Evolutionary conservation across 2,113 vertebrate species (phyloP).

Genomic region (Coturnix japonica): DNA sequence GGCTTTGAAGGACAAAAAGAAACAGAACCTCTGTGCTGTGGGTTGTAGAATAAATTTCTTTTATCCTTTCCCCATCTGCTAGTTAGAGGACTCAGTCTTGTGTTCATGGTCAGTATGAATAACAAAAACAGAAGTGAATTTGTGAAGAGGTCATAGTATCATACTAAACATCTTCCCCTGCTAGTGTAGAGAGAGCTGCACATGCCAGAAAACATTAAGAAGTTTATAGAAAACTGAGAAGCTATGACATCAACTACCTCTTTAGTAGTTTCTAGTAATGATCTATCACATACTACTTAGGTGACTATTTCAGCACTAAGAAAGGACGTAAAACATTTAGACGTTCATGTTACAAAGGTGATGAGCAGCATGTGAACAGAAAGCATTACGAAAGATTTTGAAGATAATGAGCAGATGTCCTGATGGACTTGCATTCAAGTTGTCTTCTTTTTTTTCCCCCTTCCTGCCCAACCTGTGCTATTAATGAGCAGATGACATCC

Average conservation of each 20-base stretch:
- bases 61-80: not conserved
- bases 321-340: not conserved
- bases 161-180: not conserved
- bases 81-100: not conserved
- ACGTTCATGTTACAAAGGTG: not conserved
- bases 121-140: not conserved
- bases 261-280: not conserved
- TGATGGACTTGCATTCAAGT: not conserved
- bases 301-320: not conserved
- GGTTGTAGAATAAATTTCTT: not conserved
- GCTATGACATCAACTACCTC: not conserved
- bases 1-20: not conserved
- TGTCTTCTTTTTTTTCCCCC: not conserved
- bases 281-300: not conserved
- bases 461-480: not conserved
- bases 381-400: not conserved
- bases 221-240: not conserved
- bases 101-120: not conserved
- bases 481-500: slow-evolving; percentile 84
- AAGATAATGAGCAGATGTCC: not conserved
- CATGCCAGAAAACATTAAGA: not conserved
- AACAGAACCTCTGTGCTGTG: not conserved
- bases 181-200: not conserved
- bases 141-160: not conserved
- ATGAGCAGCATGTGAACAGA: not conserved